Evolutionary conservation across 2,113 vertebrate species (phyloP).

Genomic region (Hypocryptadius cinnamomeus): DNA sequence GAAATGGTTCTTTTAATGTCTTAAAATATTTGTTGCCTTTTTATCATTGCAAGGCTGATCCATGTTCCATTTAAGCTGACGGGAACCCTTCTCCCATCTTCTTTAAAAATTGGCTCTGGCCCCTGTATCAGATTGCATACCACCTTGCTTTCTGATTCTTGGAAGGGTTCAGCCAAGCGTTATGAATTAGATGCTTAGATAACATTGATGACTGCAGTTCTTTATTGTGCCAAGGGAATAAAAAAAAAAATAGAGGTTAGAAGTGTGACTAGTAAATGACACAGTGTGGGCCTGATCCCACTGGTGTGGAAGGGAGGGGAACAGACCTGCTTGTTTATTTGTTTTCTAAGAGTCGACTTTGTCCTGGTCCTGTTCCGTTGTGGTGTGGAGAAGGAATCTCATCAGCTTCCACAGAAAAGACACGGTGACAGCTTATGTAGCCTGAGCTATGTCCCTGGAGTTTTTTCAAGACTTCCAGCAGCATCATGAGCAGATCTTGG

Average conservation of each 20-base stretch:
- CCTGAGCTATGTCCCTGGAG: background rate
- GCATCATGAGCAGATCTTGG: background rate
- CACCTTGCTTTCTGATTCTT: slow-evolving; percentile 51
- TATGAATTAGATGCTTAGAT: slow-evolving; percentile 57
- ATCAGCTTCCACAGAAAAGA: background rate
- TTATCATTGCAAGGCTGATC: slow-evolving; percentile 30
- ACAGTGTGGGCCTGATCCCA: background rate
- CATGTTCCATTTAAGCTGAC: slow-evolving; percentile 32
- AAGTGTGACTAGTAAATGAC: background rate
- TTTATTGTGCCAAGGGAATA: slow-evolving; percentile 22
- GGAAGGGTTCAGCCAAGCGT: slow-evolving; percentile 49
- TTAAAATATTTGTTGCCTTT: slow-evolving; percentile 52
- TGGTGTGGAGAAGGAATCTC: background rate
- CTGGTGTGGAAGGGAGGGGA: background rate
- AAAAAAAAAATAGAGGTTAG: slow-evolving; percentile 47
- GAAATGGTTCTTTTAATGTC: slow-evolving; percentile 30
- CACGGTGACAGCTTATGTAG: background rate
- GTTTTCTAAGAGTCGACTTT: background rate
- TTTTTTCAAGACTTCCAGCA: background rate
- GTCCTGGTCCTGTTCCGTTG: accelerated
- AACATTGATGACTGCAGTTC: slow-evolving; percentile 37
- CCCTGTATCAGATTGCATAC: slow-evolving; percentile 15
- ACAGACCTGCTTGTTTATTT: background rate
- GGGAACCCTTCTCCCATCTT: slow-evolving; percentile 8
- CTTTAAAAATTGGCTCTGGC: slow-evolving; percentile 10